Base-by-base conservation (phyloP, 2,797 vertebrate species). In the Hirundo rustica region DNA sequence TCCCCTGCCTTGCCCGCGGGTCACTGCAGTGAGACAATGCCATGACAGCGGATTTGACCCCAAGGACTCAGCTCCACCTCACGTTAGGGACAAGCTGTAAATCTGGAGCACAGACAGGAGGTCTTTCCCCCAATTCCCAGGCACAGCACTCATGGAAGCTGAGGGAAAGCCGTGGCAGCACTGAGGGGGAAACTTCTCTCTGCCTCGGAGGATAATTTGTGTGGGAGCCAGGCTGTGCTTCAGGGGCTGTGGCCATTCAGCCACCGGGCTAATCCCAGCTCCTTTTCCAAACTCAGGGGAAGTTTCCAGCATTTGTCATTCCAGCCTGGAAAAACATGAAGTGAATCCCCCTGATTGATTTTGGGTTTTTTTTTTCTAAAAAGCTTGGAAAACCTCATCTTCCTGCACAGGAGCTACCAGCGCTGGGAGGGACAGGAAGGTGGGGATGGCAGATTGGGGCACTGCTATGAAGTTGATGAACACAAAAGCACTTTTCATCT, bases 301-400 rank as follows among this genome's bases (percentile, higher is more conserved):
- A 75, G 29, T 45, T 93, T 92, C 78, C 75, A 93, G 64, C 78
- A 57, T 85, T 88, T 85, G 75, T 82, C 61, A 58, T 81, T 91
- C 40, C 75, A 76, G 54, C 45, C 74, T 92, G 57, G 68, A 87
- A 92, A 94, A 85, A 53, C 17, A 44, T 58, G 53, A 89, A 92
- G 47, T 36, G 62, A 95, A 95, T 85, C 21, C n/a, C n/a, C 57
- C 71, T 76, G 26, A n/a, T 29, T 87, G n/a, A 21, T 80, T 88
- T 64, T 38, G 38, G 61, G 4, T 27, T 9, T 4, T 12, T 45
- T 10, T 30, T 8, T 12, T 30, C 47, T 66, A 45, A 76, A 94
- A 79, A 70, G 10, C 27, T 42, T 85, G 62, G 72, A 55, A 83
- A 48, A 55, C 3, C 61, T 85, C 58, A 51, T 30, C 47, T 89